These are phyloP conservation scores for Agrochola lota DNA, from an alignment of 2,888 invertebrate genomes.

Conservation along the genomic window DNA sequence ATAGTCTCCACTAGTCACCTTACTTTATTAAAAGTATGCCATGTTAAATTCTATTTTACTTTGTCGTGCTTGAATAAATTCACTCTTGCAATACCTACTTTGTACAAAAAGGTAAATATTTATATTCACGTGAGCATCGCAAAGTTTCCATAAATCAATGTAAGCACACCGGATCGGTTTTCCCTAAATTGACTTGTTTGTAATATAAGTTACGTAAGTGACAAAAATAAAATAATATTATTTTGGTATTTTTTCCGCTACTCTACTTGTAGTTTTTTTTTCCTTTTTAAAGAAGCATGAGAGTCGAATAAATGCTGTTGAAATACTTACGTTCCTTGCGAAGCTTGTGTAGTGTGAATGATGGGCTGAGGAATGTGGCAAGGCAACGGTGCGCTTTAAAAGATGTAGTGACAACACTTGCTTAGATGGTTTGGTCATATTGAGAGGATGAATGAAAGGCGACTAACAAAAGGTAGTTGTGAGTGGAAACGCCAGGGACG, in stretches of 20 bases:
- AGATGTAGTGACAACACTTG: too few species aligned
- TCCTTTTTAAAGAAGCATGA: too few species aligned
- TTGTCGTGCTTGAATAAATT: too few species aligned
- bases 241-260: neutral
- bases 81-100: neutral
- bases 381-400: too few species aligned
- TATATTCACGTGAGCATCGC: slow-evolving; percentile 33
- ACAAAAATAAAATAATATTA: neutral
- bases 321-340: neutral
- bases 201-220: neutral
- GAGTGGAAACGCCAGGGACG: too few species aligned
- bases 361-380: too few species aligned
- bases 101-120: neutral
- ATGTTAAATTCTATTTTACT: too few species aligned
- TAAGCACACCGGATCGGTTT: slow-evolving; percentile 18
- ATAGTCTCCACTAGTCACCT: neutral
- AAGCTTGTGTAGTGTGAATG: too few species aligned
- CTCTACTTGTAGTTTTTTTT: neutral
- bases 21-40: neutral
- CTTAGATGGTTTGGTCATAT: too few species aligned
- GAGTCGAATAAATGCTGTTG: too few species aligned
- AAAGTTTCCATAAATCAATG: slow-evolving; percentile 17
- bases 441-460: too few species aligned
- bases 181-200: neutral
- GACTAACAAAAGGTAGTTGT: too few species aligned